Conservation (phyloP, 2,888 invertebrate genomes). For the Agrotis puta region DNA sequence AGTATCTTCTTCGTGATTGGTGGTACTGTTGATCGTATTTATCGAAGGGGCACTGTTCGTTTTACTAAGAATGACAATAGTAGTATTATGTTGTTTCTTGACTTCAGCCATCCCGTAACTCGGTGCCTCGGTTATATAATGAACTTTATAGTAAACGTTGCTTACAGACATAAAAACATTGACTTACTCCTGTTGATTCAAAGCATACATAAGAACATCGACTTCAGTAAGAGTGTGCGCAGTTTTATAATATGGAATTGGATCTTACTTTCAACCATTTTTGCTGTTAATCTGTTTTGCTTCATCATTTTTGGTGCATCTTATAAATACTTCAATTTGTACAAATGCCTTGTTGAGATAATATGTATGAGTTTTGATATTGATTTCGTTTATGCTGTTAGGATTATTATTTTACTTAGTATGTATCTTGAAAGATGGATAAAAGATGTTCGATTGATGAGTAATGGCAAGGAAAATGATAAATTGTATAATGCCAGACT, state of each 20-base stretch:
- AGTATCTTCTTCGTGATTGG: constrained; percentile 5
- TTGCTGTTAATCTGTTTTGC: background rate
- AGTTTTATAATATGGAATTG: constrained; percentile 5
- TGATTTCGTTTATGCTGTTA: constrained; percentile 1
- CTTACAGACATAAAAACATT: background rate
- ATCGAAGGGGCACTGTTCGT: background rate
- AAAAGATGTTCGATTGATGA: background rate
- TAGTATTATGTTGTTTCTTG: background rate
- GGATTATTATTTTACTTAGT: background rate
- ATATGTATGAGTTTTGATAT: constrained; percentile 5
- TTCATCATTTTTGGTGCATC: background rate
- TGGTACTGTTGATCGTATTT: background rate
- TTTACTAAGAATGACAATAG: background rate
- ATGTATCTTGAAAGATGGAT: constrained; percentile 5
- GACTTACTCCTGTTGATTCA: background rate
- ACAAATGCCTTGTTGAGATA: background rate
- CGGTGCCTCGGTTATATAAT: background rate
- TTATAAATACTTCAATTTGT: constrained; percentile 1
- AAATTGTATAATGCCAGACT: background rate
- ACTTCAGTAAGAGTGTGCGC: background rate
- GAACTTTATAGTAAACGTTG: background rate
- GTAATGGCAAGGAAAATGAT: background rate
- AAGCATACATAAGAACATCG: background rate
- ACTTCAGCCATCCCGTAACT: background rate
- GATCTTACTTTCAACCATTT: background rate